A percentile compares a stretch with the other conserved stretches of the same genome.
Evolutionary conservation across 1,140 invertebrate species (phyloP).

Genomic region (Drosophila bocqueti): DNA sequence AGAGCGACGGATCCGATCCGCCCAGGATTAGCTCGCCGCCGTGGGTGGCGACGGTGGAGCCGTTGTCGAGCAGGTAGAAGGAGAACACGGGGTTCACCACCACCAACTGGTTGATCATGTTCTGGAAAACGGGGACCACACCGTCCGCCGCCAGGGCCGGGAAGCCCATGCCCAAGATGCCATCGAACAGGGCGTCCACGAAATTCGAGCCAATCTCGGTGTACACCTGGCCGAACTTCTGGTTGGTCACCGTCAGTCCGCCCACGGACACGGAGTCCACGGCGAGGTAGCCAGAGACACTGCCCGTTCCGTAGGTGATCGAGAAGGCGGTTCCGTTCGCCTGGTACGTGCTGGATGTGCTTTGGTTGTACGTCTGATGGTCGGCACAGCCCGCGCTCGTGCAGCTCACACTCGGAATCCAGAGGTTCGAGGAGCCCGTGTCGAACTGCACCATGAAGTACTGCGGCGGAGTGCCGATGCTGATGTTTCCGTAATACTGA

Average conservation of each 20-base stretch:
- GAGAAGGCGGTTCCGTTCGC: slow-evolving; percentile 95
- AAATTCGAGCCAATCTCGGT: slow-evolving; percentile 95
- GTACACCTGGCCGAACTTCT: slow-evolving; percentile 99
- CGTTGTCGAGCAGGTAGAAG: slow-evolving; percentile 93
- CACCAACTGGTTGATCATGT: slow-evolving; percentile 96
- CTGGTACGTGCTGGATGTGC: slow-evolving; percentile 92
- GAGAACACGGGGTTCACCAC: slow-evolving; percentile 94
- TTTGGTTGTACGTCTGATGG: slow-evolving; percentile 95
- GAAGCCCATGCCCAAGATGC: slow-evolving; percentile 97
- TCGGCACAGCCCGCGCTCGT: slow-evolving; percentile 90
- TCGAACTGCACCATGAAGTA: slow-evolving; percentile 98
- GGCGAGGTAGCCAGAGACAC: slow-evolving; percentile 97
- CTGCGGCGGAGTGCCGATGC: slow-evolving; percentile 97
- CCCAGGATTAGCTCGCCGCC: slow-evolving; percentile 98
- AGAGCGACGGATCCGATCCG: slow-evolving; percentile 95
- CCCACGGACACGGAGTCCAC: slow-evolving; percentile 91
- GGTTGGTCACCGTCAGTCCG: slow-evolving; percentile 89
- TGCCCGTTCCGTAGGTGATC: slow-evolving; percentile 98
- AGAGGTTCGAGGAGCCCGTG: slow-evolving; percentile 98
- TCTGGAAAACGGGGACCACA: slow-evolving; percentile 96
- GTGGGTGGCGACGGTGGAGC: slow-evolving; percentile 86
- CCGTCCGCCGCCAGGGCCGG: slow-evolving; percentile 94
- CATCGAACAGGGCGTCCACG: slow-evolving; percentile 98
- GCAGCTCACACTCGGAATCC: slow-evolving; percentile 98
- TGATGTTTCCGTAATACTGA: slow-evolving; percentile 98